Conservation (phyloP, 2,888 invertebrate species). For the Plebejus anna region DNA sequence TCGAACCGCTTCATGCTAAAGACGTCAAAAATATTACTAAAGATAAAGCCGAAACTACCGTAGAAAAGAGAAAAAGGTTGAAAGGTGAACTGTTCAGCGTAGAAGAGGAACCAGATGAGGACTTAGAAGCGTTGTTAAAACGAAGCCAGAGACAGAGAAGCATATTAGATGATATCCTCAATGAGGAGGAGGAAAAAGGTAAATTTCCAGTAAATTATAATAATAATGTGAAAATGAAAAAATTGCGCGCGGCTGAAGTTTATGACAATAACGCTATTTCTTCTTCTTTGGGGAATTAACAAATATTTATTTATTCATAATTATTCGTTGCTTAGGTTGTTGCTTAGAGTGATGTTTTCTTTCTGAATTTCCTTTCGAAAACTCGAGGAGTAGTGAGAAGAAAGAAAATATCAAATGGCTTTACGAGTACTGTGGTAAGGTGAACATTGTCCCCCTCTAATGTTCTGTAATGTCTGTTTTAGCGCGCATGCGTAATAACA, state of each 20-base stretch:
- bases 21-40: constrained; percentile 64
- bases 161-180: constrained; percentile 84
- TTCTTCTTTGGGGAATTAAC: constrained; percentile 51
- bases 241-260: constrained; percentile 57
- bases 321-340: constrained; percentile 46
- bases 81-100: constrained; percentile 56
- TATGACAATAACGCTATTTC: constrained; percentile 65
- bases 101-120: constrained; percentile 79
- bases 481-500: constrained; percentile 80
- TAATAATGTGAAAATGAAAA: constrained; percentile 52
- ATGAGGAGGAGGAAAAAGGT: constrained; percentile 81
- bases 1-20: constrained; percentile 51
- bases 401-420: constrained; percentile 36
- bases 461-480: constrained; percentile 76
- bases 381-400: background rate
- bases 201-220: constrained; percentile 59
- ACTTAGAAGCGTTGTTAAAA: constrained; percentile 82
- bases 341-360: constrained; percentile 47
- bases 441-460: constrained; percentile 52
- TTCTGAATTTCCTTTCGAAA: constrained; percentile 41
- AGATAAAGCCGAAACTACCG: constrained; percentile 60
- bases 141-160: constrained; percentile 85
- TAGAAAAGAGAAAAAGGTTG: constrained; percentile 60
- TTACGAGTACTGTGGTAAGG: constrained; percentile 32
- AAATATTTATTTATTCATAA: constrained; percentile 39